Conservation (phyloP, 2,113 vertebrate species). For the Typhlomys cinereus region DNA sequence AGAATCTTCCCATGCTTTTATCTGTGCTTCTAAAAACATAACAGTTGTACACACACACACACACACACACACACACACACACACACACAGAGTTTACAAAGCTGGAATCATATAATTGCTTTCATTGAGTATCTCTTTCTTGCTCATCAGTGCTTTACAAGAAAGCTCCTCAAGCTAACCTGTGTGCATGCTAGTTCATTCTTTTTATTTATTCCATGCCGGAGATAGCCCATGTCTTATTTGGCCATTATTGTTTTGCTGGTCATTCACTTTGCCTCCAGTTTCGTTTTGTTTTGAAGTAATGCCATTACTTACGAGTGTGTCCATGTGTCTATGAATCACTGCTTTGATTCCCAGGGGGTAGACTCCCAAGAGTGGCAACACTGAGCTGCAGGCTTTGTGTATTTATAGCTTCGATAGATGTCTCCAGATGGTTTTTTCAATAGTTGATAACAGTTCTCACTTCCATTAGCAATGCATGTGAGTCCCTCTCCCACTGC, state of each 20-base stretch:
- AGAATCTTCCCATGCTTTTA: background rate
- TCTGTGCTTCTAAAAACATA: conserved; percentile 30
- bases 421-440: conserved; percentile 4
- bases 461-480: background rate
- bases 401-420: conserved; percentile 26
- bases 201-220: background rate
- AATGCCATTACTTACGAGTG: background rate
- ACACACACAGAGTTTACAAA: background rate
- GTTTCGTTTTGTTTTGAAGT: background rate
- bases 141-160: background rate
- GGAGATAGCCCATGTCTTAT: background rate
- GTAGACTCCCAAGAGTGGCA: background rate
- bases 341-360: conserved; percentile 38
- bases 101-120: background rate
- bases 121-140: background rate
- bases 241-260: background rate
- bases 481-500: background rate
- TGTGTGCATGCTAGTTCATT: background rate
- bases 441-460: background rate
- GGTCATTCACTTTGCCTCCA: background rate
- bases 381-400: conserved; percentile 14
- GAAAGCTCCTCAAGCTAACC: background rate
- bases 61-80: background rate
- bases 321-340: background rate
- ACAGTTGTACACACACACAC: background rate